Percentiles rank a stretch among this genome's conserved stretches.
phyloP scores from a whole-genome alignment of 2,113 vertebrate genomes.

The Sturnira hondurensis region DNA sequence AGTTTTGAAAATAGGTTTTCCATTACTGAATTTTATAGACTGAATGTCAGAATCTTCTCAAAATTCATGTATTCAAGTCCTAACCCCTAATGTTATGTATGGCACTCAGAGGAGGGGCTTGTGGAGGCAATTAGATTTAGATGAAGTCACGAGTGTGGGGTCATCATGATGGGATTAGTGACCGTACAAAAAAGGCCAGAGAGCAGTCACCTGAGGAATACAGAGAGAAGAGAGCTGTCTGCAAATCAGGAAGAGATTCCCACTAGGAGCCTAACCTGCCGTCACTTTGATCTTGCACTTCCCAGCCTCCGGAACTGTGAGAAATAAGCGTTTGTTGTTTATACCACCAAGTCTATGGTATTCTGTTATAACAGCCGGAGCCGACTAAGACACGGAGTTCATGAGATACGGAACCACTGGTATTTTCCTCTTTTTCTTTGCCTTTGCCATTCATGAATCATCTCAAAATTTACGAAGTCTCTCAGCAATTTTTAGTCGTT shows the following conservation, averaged over 20 bases:
- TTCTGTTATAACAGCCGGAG: not conserved
- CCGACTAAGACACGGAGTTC: not conserved
- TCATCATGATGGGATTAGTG: not conserved
- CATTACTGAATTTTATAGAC: not conserved
- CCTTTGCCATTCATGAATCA: not conserved
- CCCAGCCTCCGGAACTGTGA: not conserved
- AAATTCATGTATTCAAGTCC: not conserved
- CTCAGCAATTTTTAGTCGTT: not conserved
- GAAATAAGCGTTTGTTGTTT: not conserved
- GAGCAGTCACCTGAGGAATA: not conserved
- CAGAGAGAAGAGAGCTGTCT: not conserved
- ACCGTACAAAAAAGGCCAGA: not conserved
- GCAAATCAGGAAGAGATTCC: not conserved
- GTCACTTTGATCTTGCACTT: not conserved
- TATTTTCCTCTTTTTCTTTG: not conserved
- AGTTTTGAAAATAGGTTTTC: not conserved
- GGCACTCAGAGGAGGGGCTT: not conserved
- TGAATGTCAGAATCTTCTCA: not conserved
- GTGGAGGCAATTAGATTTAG: not conserved
- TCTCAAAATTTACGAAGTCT: not conserved
- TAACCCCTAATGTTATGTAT: not conserved
- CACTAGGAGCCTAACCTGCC: not conserved
- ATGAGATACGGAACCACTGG: not conserved
- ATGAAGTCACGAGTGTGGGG: not conserved
- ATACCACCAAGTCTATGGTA: not conserved